These are phyloP conservation scores for Peromyscus eremicus DNA, from an alignment of 2,797 vertebrate species.

Conservation along the genomic window DNA sequence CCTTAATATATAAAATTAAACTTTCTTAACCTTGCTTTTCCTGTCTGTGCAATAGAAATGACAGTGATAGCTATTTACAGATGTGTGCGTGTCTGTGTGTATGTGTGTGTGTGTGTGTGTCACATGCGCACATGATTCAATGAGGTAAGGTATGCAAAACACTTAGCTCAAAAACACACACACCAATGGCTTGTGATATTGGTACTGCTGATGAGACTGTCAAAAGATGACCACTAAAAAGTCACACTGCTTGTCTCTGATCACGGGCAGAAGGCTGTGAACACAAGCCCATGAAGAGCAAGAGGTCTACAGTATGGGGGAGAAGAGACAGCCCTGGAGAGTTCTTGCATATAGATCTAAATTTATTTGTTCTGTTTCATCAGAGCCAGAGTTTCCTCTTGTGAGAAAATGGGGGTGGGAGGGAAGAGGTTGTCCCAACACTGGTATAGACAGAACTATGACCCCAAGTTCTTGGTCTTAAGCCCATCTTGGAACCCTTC, in stretches of 20 bases:
- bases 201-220: not conserved
- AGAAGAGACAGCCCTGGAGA: not conserved
- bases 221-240: not conserved
- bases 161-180: not conserved
- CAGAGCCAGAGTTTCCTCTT: not conserved
- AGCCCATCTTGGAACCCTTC: not conserved
- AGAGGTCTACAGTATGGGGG: not conserved
- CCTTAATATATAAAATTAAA: not conserved
- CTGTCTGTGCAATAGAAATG: not conserved
- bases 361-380: conserved; percentile 9
- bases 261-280: not conserved
- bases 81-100: not conserved
- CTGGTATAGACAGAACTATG: not conserved
- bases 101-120: no score
- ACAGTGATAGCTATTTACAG: not conserved
- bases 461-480: not conserved
- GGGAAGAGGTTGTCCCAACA: not conserved
- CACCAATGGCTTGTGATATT: not conserved
- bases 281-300: not conserved
- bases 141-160: not conserved
- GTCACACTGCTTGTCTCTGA: conserved; percentile 3
- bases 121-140: no score
- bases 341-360: not conserved
- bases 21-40: conserved; percentile 46
- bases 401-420: not conserved